These are phyloP conservation scores for Nipponia nippon DNA, from an alignment of 2,113 vertebrate genomes.

Conservation along the genomic window DNA sequence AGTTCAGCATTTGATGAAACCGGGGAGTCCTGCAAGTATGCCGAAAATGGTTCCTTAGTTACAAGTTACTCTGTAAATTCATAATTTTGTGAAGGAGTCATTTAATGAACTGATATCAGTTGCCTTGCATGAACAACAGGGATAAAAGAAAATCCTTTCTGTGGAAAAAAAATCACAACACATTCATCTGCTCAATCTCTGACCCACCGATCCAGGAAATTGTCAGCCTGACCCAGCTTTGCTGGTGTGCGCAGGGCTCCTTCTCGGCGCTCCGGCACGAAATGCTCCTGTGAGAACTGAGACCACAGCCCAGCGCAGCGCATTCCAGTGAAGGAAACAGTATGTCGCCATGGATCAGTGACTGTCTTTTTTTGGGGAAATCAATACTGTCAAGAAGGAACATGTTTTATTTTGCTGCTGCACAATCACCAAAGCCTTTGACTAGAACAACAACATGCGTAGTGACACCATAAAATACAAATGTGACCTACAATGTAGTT, in stretches of 20 bases:
- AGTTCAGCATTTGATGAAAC: neutral
- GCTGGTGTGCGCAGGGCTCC: neutral
- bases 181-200: neutral
- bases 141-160: neutral
- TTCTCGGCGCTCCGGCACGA: neutral
- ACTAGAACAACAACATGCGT: neutral
- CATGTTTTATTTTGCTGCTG: neutral
- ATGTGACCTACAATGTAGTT: neutral
- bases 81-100: neutral
- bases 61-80: neutral
- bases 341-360: neutral
- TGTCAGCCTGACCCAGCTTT: neutral
- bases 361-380: conserved; percentile 1
- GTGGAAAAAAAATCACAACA: neutral
- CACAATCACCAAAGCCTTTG: neutral
- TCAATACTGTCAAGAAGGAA: neutral
- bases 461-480: neutral
- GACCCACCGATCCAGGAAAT: neutral
- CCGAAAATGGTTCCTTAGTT: neutral
- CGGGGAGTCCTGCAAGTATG: neutral
- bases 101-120: neutral
- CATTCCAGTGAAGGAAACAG: neutral
- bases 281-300: neutral
- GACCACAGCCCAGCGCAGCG: neutral
- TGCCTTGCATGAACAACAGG: neutral